Conservation (phyloP, 92 coral and sea anemone species). For the Porites lobata region DNA sequence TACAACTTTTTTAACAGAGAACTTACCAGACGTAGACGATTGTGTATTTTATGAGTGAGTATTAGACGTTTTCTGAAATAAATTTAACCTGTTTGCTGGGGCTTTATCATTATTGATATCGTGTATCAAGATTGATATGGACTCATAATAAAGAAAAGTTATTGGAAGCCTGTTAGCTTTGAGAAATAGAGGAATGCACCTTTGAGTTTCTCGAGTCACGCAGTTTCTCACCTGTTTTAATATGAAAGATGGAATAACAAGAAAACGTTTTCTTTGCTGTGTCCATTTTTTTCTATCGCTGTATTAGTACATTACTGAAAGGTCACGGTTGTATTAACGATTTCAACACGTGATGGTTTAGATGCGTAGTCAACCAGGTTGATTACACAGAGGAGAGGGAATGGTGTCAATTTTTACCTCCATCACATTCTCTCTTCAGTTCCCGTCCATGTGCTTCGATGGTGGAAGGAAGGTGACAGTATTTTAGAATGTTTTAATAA, state of each 20-base stretch:
- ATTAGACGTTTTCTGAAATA: too few species aligned
- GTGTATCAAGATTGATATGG: too few species aligned
- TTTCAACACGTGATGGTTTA: constrained; percentile 34
- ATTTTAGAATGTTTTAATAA: constrained; percentile 39
- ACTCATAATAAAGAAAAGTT: too few species aligned
- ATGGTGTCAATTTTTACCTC: constrained; percentile 53
- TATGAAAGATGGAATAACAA: constrained; percentile 56
- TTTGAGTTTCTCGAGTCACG: constrained; percentile 37
- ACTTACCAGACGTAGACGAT: too few species aligned
- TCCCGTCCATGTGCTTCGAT: constrained; percentile 41
- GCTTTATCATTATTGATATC: too few species aligned
- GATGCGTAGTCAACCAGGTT: constrained; percentile 42
- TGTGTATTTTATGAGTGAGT: too few species aligned
- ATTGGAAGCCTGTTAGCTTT: too few species aligned
- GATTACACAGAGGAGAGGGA: constrained; percentile 58
- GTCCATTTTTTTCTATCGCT: constrained; percentile 59
- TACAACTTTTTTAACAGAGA: too few species aligned
- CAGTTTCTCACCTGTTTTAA: constrained; percentile 47
- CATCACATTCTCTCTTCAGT: constrained; percentile 58
- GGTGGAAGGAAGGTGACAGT: constrained; percentile 33
- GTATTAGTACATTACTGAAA: constrained; percentile 49
- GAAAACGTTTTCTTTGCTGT: constrained; percentile 51
- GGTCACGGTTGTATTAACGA: constrained; percentile 39
- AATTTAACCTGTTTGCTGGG: too few species aligned
- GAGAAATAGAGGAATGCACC: background rate